phyloP scores from a whole-genome alignment of 2,797 vertebrate species.

The Mormyrus hasselquistii region DNA sequence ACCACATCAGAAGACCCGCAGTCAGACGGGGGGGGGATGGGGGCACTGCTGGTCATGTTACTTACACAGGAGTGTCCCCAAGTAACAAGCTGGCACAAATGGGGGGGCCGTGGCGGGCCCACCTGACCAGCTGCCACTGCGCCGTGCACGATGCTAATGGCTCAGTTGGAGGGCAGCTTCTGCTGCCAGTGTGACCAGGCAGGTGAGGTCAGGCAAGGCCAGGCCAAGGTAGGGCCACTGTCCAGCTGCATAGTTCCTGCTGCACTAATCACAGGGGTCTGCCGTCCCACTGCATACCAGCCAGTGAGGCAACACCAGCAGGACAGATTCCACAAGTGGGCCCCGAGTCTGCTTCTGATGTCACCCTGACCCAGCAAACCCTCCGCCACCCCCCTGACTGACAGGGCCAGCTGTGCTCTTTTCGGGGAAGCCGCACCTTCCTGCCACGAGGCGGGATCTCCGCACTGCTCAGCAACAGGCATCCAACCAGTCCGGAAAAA shows the following conservation, averaged over 20 bases:
- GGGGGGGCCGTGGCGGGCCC: neutral
- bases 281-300: constrained; percentile 57
- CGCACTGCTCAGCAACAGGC: constrained; percentile 65
- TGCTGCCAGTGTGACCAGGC: neutral
- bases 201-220: neutral
- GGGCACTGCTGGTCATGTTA: neutral
- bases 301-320: constrained; percentile 38
- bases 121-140: neutral
- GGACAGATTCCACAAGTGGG: constrained; percentile 32
- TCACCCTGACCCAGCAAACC: constrained; percentile 47
- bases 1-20: constrained; percentile 39
- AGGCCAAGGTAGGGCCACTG: neutral
- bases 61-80: neutral
- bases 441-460: constrained; percentile 42
- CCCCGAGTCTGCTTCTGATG: constrained; percentile 38
- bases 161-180: neutral
- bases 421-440: constrained; percentile 61
- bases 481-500: constrained; percentile 69
- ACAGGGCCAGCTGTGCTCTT: constrained; percentile 64
- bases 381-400: constrained; percentile 53
- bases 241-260: constrained; percentile 17
- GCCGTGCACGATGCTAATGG: neutral
- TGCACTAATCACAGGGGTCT: constrained; percentile 41
- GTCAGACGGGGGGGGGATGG: neutral
- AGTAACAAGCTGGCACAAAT: neutral